Evolutionary conservation across 2,888 invertebrate genomes (phyloP).

Genomic region (Synanthedon myopaeformis): DNA sequence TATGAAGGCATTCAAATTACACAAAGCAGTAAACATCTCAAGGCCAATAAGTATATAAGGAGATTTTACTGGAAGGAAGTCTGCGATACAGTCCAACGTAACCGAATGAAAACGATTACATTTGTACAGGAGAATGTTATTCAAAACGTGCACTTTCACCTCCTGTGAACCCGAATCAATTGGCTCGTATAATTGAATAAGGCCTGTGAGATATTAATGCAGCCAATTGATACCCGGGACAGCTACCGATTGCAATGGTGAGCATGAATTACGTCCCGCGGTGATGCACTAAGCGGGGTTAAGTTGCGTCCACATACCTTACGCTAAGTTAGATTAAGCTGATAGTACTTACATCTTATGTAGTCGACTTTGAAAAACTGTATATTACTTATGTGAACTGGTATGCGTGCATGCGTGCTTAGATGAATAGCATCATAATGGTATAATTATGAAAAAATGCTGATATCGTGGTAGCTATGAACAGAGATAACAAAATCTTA

Average conservation of each 20-base stretch:
- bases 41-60: too few relatives aligned
- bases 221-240: slow-evolving; percentile 10
- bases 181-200: slow-evolving; percentile 8
- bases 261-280: slow-evolving; percentile 2
- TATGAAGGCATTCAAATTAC: too few relatives aligned
- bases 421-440: too few relatives aligned
- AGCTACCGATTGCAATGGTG: slow-evolving; percentile 8
- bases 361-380: too few relatives aligned
- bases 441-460: too few relatives aligned
- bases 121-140: neutral
- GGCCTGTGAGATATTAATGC: slow-evolving; percentile 8
- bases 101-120: neutral
- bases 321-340: neutral
- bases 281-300: neutral
- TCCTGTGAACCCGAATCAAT: slow-evolving; percentile 4
- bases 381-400: too few relatives aligned
- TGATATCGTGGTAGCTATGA: too few relatives aligned
- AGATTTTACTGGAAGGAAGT: neutral
- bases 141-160: slow-evolving; percentile 1
- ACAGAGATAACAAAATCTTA: too few relatives aligned
- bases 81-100: neutral
- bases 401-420: too few relatives aligned
- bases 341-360: too few relatives aligned
- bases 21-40: too few relatives aligned
- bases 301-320: neutral